These are phyloP conservation scores for Phoronis australis DNA, from an alignment of 2,888 invertebrate species.

Conservation along the genomic window DNA sequence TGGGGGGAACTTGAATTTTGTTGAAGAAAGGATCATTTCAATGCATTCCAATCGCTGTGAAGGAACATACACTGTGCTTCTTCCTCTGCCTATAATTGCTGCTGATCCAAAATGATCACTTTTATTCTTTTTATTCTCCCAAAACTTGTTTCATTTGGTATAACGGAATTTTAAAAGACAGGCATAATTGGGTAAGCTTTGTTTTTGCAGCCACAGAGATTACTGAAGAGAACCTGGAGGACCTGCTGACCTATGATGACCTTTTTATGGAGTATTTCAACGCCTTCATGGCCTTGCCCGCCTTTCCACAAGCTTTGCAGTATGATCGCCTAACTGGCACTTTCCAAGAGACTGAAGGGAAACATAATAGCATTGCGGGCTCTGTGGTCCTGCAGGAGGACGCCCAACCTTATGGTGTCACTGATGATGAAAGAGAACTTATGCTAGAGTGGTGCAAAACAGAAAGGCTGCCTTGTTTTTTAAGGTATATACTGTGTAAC, in stretches of 20 bases:
- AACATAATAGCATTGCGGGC: neutral
- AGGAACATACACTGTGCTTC: too few relatives aligned
- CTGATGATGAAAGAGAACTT: slow-evolving; percentile 44
- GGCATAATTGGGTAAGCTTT: too few relatives aligned
- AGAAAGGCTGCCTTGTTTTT: slow-evolving; percentile 47
- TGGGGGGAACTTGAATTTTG: too few relatives aligned
- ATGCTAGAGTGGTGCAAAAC: slow-evolving; percentile 49
- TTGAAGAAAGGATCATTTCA: too few relatives aligned
- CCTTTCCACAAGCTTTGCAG: slow-evolving; percentile 46
- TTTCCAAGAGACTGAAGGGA: slow-evolving; percentile 34
- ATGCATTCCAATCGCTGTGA: too few relatives aligned
- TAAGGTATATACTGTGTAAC: slow-evolving; percentile 42
- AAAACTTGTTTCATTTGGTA: too few relatives aligned
- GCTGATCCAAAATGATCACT: too few relatives aligned
- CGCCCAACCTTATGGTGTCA: slow-evolving; percentile 41
- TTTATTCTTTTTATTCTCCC: too few relatives aligned
- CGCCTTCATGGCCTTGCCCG: slow-evolving; percentile 48
- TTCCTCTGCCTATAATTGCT: too few relatives aligned
- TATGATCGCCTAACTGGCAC: slow-evolving; percentile 50
- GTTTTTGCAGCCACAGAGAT: slow-evolving; percentile 42
- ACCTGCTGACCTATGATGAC: slow-evolving; percentile 51
- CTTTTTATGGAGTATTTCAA: slow-evolving; percentile 53
- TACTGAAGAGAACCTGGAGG: slow-evolving; percentile 50
- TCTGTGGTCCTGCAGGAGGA: neutral
- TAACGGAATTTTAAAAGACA: too few relatives aligned